Conservation (phyloP, 2,888 invertebrate species). For the Agrilus mali region DNA sequence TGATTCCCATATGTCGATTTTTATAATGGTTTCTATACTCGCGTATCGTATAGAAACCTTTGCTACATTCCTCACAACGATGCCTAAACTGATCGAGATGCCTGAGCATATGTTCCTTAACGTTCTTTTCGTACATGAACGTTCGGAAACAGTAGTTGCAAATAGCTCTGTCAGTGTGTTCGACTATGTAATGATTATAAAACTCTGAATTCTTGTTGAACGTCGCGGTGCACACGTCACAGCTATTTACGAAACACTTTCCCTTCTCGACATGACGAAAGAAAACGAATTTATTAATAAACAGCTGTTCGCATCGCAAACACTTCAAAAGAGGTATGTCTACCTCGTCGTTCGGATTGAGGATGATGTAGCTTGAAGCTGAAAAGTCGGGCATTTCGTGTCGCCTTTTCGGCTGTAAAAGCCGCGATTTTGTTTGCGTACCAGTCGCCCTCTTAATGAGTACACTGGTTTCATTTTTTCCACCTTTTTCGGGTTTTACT, state of each 20-base stretch:
- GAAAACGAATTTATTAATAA: conserved; percentile 31
- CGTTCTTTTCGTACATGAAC: conserved; percentile 34
- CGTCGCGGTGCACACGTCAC: conserved; percentile 28
- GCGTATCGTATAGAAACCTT: conserved; percentile 33
- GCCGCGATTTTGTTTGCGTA: conserved; percentile 16
- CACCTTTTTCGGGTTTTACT: conserved; percentile 7
- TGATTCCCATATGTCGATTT: conserved; percentile 33
- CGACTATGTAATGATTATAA: conserved; percentile 26
- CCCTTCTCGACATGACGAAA: conserved; percentile 33
- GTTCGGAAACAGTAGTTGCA: conserved; percentile 33
- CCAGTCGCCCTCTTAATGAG: conserved; percentile 10
- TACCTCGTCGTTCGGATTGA: conserved; percentile 27
- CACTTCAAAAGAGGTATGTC: conserved; percentile 30
- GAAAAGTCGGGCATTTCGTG: conserved; percentile 32
- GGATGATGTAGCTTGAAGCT: conserved; percentile 24
- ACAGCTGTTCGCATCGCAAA: conserved; percentile 30
- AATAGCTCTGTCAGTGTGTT: conserved; percentile 30
- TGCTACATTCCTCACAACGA: conserved; percentile 32
- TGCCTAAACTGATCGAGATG: conserved; percentile 33
- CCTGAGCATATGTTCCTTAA: conserved; percentile 32
- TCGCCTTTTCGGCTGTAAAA: conserved; percentile 19
- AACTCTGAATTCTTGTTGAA: conserved; percentile 30
- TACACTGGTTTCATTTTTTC: conserved; percentile 5
- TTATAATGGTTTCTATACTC: conserved; percentile 33
- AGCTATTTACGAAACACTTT: conserved; percentile 32